Evolutionary conservation across 1,140 invertebrate genomes (phyloP).

Genomic region (Rhysida immarginata): DNA sequence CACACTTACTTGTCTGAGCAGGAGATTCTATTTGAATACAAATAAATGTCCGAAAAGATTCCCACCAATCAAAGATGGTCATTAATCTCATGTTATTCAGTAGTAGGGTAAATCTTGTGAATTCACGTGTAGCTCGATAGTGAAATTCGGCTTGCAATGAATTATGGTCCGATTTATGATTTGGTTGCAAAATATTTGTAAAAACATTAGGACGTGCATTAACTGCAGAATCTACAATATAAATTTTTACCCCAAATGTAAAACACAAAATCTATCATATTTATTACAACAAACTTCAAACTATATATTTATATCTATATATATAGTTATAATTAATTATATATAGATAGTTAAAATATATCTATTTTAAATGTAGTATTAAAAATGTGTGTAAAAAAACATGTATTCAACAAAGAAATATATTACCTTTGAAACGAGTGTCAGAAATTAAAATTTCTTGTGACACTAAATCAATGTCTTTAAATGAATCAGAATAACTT

Average conservation of each 20-base stretch:
- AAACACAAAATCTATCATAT: no score
- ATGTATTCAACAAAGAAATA: not conserved
- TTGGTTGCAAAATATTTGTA: conserved; percentile 68
- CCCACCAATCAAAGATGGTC: conserved; percentile 87
- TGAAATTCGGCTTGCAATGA: conserved; percentile 72
- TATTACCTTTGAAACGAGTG: conserved; percentile 44
- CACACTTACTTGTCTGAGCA: no score
- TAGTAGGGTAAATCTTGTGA: conserved; percentile 72
- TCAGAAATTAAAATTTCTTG: conserved; percentile 79
- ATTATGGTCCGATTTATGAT: conserved; percentile 25
- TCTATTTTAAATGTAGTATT: no score
- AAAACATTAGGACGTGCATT: conserved; percentile 71
- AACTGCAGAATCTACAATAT: conserved; percentile 39
- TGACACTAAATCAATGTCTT: conserved; percentile 83
- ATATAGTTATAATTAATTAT: no score
- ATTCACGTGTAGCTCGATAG: conserved; percentile 40
- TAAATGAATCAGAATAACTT: conserved; percentile 66
- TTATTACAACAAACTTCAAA: no score
- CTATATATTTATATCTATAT: no score
- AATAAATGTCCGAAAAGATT: no score
- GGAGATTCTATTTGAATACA: no score
- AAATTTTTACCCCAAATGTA: no score
- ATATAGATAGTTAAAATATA: no score
- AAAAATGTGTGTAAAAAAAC: not conserved
- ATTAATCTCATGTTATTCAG: conserved; percentile 92